phyloP scores from a whole-genome alignment of 2,797 vertebrate genomes.

The Tamandua tetradactyla region DNA sequence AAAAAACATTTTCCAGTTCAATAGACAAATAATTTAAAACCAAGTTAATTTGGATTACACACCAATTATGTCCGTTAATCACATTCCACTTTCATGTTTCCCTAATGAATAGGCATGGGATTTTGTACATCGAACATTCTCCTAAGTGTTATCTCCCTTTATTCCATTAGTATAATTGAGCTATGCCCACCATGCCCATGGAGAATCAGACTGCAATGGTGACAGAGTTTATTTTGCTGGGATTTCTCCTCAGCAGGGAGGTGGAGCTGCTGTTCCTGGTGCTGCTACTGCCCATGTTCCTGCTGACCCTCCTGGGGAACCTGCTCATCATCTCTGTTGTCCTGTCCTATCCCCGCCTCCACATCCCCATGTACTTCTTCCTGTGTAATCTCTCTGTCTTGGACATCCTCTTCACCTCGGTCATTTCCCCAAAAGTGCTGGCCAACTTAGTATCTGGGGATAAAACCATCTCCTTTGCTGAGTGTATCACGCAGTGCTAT shows the following conservation, averaged over 20 bases:
- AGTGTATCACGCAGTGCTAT: conserved; percentile 39
- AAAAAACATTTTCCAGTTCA: background rate
- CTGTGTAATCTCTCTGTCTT: conserved; percentile 39
- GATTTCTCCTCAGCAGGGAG: conserved; percentile 25
- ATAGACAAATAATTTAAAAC: conserved; percentile 4
- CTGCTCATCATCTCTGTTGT: conserved; percentile 33
- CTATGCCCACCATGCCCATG: background rate
- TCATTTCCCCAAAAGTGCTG: conserved; percentile 52
- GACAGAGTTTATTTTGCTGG: conserved; percentile 42
- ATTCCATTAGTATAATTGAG: background rate
- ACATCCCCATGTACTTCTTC: conserved; percentile 3
- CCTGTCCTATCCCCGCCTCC: background rate
- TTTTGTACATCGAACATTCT: background rate
- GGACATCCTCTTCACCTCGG: conserved; percentile 55
- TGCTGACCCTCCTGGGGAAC: conserved; percentile 50
- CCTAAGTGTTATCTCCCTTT: background rate
- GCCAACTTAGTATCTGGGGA: background rate
- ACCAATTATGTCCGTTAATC: background rate
- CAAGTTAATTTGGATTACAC: background rate
- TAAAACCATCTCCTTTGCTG: conserved; percentile 28
- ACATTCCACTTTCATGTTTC: background rate
- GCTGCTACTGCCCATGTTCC: background rate
- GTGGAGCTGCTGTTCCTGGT: conserved; percentile 3
- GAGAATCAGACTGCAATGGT: background rate
- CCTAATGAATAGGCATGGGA: background rate